Percentiles rank a stretch among this genome's conserved stretches.
These are phyloP conservation scores for Catharus minimus DNA, from an alignment of 2,113 vertebrate genomes.

Conservation along the genomic window DNA sequence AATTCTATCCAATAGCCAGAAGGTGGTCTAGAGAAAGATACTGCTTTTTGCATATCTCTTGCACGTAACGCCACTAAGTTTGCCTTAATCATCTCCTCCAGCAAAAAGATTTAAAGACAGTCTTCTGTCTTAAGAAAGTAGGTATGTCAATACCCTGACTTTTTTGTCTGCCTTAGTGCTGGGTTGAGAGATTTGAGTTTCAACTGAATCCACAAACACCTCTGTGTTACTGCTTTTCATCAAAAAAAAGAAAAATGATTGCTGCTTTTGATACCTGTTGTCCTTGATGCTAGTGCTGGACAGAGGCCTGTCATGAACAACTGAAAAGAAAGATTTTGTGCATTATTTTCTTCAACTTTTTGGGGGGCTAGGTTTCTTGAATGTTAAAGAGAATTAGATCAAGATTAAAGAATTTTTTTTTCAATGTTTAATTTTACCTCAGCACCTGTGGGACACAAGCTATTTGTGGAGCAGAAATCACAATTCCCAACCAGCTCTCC, in stretches of 20 bases:
- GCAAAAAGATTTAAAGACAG: conserved; percentile 50
- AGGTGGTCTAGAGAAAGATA: neutral
- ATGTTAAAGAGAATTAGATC: conserved; percentile 3
- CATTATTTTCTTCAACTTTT: neutral
- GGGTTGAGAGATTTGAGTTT: conserved; percentile 17
- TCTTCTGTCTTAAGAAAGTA: conserved; percentile 34
- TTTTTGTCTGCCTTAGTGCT: conserved; percentile 42
- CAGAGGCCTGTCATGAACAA: neutral
- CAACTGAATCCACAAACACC: neutral
- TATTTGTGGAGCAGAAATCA: neutral
- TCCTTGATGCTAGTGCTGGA: neutral
- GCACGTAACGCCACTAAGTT: neutral
- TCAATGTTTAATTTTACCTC: conserved; percentile 12
- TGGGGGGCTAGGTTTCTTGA: neutral
- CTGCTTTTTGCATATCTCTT: conserved; percentile 10
- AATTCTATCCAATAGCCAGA: conserved; percentile 47
- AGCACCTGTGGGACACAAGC: neutral
- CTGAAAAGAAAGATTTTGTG: neutral
- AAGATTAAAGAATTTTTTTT: neutral
- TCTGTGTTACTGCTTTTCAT: conserved; percentile 11
- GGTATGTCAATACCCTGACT: neutral
- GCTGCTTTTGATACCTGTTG: neutral
- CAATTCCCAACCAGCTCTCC: neutral
- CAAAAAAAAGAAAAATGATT: conserved; percentile 8
- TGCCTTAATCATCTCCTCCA: conserved; percentile 56